A percentile compares a stretch with the other conserved stretches of the same genome.
Evolutionary conservation across 2,113 vertebrate genomes (phyloP).

Genomic region (Clarias macrocephalus): DNA sequence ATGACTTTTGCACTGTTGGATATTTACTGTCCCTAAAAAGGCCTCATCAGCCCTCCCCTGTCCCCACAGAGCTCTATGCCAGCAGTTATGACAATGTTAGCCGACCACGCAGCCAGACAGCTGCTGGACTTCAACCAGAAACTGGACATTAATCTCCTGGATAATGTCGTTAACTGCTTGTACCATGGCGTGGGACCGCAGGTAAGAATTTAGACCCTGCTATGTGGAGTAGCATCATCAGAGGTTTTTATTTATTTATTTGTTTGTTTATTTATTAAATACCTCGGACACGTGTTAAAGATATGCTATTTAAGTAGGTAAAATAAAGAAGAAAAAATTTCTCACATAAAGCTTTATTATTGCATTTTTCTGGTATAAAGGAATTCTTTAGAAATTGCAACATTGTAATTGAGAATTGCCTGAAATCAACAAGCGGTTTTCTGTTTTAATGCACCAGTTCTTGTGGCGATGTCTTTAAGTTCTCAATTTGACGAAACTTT

Average conservation of each 20-base stretch:
- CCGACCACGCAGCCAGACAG: conserved; percentile 99
- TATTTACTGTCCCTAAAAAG: conserved; percentile 54
- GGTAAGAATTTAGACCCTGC: conserved; percentile 72
- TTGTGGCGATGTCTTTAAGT: neutral
- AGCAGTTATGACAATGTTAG: conserved; percentile 99
- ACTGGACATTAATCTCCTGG: conserved; percentile 99
- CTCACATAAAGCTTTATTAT: neutral
- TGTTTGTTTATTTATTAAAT: neutral
- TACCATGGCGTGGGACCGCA: conserved; percentile 98
- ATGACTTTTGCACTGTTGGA: conserved; percentile 64
- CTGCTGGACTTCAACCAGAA: conserved; percentile 99
- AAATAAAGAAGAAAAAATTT: neutral
- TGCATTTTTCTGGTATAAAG: neutral
- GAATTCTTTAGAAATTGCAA: neutral
- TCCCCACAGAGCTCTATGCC: conserved; percentile 98
- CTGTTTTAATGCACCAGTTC: neutral
- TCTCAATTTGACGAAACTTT: neutral
- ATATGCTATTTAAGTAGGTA: no score
- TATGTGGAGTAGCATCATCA: neutral
- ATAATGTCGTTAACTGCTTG: conserved; percentile 98
- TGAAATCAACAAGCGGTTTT: neutral
- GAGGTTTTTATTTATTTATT: neutral
- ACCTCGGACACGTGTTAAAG: no score
- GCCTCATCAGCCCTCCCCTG: conserved; percentile 56
- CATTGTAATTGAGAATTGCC: neutral